Evolutionary conservation across 1,140 invertebrate species (phyloP), one percentile per base, ranked within the genome.

Genomic region (Telenomus remus): DNA sequence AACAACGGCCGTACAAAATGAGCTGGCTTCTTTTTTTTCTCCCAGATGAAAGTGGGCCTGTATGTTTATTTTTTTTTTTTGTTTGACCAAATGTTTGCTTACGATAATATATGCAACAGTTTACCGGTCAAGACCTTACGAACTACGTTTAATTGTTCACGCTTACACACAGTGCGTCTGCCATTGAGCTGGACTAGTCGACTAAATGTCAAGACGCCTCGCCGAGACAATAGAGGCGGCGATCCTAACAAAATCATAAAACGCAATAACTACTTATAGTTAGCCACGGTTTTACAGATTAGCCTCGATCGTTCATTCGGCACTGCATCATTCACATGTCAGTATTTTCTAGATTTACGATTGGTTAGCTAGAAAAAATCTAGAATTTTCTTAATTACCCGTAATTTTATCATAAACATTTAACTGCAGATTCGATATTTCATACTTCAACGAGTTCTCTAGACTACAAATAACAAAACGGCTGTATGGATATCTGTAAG

Each of bases 371-470:
- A 88, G 84, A 86, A 87, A 87, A 87, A 88, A 81, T 87, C 85
- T 86, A 86, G 78, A 87, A 84, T 85, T 83, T 83, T 60, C 82
- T 85, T 87, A 85, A 85, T 88, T 87, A 88, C 86, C 86, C 86
- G 85, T 88, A 87, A 85, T 87, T 86, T 88, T 86, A 86, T 87
- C 82, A 81, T 87, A 85, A 88, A 85, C 79, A 86, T 86, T 83
- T 83, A 85, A 84, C 80, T 86, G 81, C 82, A 84, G 82, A 84
- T 86, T 86, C 82, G 80, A 84, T 86, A 84, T 47, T 74, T 74
- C 63, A 71, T 79, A 74, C 53, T 68, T 76, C 61, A 76, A 64
- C 72, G 64, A 78, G 59, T 74, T 43, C n/a, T 54, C 66, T 79
- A 76, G 78, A 66, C 74, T 82, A 83, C 73, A 61, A 82, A 82